phyloP scores from a whole-genome alignment of 1,140 invertebrate species.

The Brachionus manjavacas region DNA sequence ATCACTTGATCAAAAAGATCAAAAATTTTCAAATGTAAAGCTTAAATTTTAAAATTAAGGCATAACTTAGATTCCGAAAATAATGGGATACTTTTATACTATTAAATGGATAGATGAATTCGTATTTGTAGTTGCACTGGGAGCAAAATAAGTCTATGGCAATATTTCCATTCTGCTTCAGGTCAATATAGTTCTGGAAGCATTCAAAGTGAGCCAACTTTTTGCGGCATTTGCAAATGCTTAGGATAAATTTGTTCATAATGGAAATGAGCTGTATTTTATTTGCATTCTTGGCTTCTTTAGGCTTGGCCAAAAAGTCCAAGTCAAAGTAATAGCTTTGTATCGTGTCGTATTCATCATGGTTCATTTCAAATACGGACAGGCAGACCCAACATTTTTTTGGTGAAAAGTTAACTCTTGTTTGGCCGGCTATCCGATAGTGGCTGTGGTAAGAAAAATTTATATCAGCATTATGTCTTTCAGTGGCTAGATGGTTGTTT shows the following conservation, averaged over 20 bases:
- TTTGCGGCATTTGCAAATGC: constrained; percentile 36
- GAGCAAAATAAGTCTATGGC: constrained; percentile 13
- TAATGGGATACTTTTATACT: constrained; percentile 6
- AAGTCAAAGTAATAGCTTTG: background rate
- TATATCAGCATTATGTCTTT: constrained; percentile 2
- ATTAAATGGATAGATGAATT: constrained; percentile 36
- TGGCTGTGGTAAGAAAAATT: background rate
- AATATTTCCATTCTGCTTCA: constrained; percentile 23
- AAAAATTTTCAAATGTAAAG: constrained; percentile 7
- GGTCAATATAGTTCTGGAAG: constrained; percentile 28
- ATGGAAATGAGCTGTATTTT: background rate
- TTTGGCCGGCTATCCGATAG: background rate
- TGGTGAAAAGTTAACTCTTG: constrained; percentile 11
- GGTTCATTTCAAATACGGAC: constrained; percentile 2
- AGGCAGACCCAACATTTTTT: constrained; percentile 39
- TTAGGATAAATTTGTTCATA: background rate
- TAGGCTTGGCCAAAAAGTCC: background rate
- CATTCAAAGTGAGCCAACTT: constrained; percentile 35
- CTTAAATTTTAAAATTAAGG: constrained; percentile 11
- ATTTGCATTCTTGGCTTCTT: background rate
- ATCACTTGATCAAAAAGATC: constrained; percentile 11
- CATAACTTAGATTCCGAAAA: background rate
- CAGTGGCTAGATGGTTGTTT: background rate
- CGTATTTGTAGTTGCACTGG: constrained; percentile 33
- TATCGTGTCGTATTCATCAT: background rate